Percentiles rank a stretch among this genome's conserved stretches.
Conservation (phyloP, 2,797 vertebrate genomes). For the Erethizon dorsatum region DNA sequence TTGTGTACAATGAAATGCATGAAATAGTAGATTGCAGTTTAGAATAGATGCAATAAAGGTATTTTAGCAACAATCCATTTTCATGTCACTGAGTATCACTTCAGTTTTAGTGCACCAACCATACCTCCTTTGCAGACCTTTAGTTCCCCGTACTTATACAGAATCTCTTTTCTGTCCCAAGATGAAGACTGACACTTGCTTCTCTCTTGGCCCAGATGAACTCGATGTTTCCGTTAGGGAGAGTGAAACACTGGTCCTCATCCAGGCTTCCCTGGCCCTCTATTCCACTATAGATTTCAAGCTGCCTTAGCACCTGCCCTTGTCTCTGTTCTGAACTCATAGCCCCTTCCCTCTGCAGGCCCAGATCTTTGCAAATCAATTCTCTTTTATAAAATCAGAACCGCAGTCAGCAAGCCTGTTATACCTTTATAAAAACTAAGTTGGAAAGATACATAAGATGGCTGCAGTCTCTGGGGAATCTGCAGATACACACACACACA, state of each 20-base stretch:
- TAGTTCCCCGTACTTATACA: not conserved
- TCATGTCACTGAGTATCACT: not conserved
- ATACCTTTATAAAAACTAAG: slow-evolving; percentile 52
- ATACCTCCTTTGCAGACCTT: not conserved
- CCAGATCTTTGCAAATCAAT: slow-evolving; percentile 58
- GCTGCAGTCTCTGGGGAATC: not conserved
- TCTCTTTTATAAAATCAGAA: slow-evolving; percentile 36
- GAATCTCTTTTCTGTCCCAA: not conserved
- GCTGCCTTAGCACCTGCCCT: not conserved
- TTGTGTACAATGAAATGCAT: not conserved
- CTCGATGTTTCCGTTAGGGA: not conserved
- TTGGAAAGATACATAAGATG: slow-evolving; percentile 32
- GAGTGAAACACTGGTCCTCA: not conserved
- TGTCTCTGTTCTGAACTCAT: not conserved
- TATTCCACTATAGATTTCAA: not conserved
- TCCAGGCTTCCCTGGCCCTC: not conserved
- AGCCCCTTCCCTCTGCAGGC: not conserved
- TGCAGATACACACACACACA: not conserved
- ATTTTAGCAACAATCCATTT: slow-evolving; percentile 13
- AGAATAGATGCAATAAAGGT: slow-evolving; percentile 4
- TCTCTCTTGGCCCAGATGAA: not conserved
- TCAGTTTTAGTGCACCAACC: not conserved
- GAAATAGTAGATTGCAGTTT: not conserved
- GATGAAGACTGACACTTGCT: not conserved
- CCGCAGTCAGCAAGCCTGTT: slow-evolving; percentile 25